Evolutionary conservation across 1,140 invertebrate genomes (phyloP).

Genomic region (Bombus soroeensis): DNA sequence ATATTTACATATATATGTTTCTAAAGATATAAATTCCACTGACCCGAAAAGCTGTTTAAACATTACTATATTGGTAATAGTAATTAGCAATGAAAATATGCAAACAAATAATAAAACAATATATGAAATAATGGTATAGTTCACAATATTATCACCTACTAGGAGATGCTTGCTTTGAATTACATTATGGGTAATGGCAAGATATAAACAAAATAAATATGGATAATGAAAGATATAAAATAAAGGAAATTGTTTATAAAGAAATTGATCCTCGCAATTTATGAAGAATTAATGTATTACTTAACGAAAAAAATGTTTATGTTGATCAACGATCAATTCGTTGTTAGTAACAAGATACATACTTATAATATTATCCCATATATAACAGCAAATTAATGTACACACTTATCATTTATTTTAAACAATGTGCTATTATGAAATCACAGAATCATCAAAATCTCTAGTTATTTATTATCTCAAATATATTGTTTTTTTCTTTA

Average conservation of each 20-base stretch:
- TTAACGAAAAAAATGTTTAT: not conserved
- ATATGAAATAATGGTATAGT: not conserved
- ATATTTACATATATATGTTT: not conserved
- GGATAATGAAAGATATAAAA: not conserved
- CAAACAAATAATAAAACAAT: not conserved
- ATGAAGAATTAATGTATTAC: too few species aligned
- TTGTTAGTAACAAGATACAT: not conserved
- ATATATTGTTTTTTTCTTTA: slow-evolving; percentile 16
- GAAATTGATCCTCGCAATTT: too few species aligned
- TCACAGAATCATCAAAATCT: slow-evolving; percentile 3
- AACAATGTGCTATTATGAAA: not conserved
- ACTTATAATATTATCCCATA: not conserved
- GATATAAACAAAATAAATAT: too few species aligned
- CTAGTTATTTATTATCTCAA: too few species aligned
- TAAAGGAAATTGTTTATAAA: not conserved
- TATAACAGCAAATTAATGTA: not conserved
- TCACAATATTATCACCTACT: too few species aligned
- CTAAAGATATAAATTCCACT: not conserved
- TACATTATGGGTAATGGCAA: not conserved
- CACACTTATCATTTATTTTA: not conserved
- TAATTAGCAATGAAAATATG: not conserved
- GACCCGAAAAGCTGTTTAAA: too few species aligned
- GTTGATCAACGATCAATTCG: not conserved
- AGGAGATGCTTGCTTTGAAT: not conserved
- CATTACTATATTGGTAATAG: too few species aligned